A percentile compares a stretch with the other conserved stretches of the same genome.
phyloP scores from a whole-genome alignment of 2,113 vertebrate species.

The Edolisoma coerulescens region DNA sequence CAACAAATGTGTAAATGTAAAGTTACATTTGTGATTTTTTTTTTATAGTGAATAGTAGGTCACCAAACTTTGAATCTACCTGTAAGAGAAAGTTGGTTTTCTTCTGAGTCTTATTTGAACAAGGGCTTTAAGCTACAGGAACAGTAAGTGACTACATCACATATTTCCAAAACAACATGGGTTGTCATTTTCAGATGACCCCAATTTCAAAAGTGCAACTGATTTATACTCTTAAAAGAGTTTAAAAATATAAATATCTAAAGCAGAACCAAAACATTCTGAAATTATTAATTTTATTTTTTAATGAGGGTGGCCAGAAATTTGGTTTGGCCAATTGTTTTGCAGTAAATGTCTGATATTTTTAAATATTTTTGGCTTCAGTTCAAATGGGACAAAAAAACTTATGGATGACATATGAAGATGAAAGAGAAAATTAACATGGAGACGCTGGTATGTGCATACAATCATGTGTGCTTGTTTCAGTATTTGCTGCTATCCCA shows the following conservation, averaged over 20 bases:
- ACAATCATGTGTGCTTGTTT: neutral
- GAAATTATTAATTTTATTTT: neutral
- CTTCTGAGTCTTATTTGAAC: neutral
- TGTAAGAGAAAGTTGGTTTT: neutral
- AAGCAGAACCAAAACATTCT: neutral
- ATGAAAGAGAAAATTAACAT: neutral
- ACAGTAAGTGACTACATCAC: neutral
- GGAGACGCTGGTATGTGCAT: neutral
- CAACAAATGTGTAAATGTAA: neutral
- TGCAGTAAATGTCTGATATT: neutral
- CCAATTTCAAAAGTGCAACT: neutral
- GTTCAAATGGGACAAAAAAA: neutral
- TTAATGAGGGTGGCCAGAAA: neutral
- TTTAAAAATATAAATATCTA: neutral
- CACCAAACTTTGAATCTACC: neutral
- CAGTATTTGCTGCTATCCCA: neutral
- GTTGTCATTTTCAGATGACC: neutral
- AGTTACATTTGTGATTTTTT: neutral
- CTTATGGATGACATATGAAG: neutral
- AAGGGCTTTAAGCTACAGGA: neutral
- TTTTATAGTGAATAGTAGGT: neutral
- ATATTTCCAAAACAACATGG: neutral
- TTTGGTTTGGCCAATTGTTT: neutral
- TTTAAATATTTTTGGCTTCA: neutral
- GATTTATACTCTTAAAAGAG: neutral